phyloP scores from a whole-genome alignment of 2,888 invertebrate species.

The Drosophila anceps region DNA sequence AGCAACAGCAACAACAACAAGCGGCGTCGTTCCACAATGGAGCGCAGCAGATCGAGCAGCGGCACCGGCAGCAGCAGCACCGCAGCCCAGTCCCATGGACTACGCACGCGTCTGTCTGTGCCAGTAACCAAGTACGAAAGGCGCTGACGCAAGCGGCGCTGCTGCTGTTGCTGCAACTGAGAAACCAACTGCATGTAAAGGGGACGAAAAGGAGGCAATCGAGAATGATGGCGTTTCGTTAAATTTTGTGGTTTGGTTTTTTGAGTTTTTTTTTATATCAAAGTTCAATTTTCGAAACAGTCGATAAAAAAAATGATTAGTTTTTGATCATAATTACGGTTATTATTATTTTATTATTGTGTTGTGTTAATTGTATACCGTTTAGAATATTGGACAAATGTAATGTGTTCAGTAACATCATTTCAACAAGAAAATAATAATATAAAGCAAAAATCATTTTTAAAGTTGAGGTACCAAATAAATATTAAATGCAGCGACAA shows the following conservation, averaged over 20 bases:
- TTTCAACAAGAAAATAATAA: slow-evolving; percentile 12
- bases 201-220: background rate
- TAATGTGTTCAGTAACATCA: slow-evolving; percentile 22
- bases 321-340: slow-evolving; percentile 9
- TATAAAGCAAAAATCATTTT: slow-evolving; percentile 20
- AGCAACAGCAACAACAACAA: slow-evolving; percentile 55
- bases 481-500: slow-evolving; percentile 13
- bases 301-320: slow-evolving; percentile 3
- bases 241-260: slow-evolving; percentile 22
- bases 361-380: slow-evolving; percentile 37
- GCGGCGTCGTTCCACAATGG: slow-evolving; percentile 85
- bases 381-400: slow-evolving; percentile 23
- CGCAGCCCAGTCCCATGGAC: slow-evolving; percentile 62
- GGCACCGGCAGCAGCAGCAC: slow-evolving; percentile 45
- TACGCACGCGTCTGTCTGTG: slow-evolving; percentile 86
- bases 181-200: slow-evolving; percentile 10
- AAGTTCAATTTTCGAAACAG: background rate
- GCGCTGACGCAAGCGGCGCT: slow-evolving; percentile 77
- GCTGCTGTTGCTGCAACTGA: slow-evolving; percentile 62
- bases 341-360: slow-evolving; percentile 31
- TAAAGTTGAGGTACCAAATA: slow-evolving; percentile 21
- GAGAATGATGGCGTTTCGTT: slow-evolving; percentile 24
- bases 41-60: slow-evolving; percentile 57
- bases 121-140: slow-evolving; percentile 85
- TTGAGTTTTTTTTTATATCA: slow-evolving; percentile 7